phyloP scores from a whole-genome alignment of 2,113 vertebrate species.

The Megaleporinus macrocephalus region DNA sequence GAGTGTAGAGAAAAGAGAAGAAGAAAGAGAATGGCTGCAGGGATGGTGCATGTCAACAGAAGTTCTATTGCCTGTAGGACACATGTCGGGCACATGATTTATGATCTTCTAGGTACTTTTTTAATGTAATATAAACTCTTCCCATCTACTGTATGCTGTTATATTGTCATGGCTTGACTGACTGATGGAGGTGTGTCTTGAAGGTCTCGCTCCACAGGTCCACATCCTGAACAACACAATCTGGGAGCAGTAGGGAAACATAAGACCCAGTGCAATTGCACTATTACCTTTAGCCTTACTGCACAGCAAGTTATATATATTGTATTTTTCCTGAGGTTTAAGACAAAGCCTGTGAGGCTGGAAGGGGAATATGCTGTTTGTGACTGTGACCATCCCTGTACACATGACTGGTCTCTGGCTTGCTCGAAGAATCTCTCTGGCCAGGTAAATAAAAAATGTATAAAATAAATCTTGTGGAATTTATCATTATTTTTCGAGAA shows the following conservation, averaged over 20 bases:
- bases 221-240: slow-evolving; percentile 40
- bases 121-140: slow-evolving; percentile 34
- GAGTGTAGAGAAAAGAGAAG: slow-evolving; percentile 5
- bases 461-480: not conserved
- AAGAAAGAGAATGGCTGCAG: not conserved
- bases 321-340: slow-evolving; percentile 10
- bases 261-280: slow-evolving; percentile 16
- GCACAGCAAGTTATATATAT: slow-evolving; percentile 35
- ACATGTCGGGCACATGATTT: slow-evolving; percentile 40
- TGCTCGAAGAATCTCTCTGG: not conserved
- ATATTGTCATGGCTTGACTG: slow-evolving; percentile 31
- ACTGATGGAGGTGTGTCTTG: slow-evolving; percentile 38
- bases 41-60: slow-evolving; percentile 19
- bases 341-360: not conserved
- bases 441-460: slow-evolving; percentile 8
- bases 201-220: slow-evolving; percentile 8
- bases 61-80: slow-evolving; percentile 27
- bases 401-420: not conserved
- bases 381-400: not conserved
- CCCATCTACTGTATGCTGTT: slow-evolving; percentile 39
- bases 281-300: slow-evolving; percentile 16
- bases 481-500: not conserved
- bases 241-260: slow-evolving; percentile 20
- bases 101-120: slow-evolving; percentile 27
- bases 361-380: not conserved